A percentile compares a stretch with the other conserved stretches of the same genome.
Evolutionary conservation across 2,797 vertebrate species (phyloP).

Genomic region (Holocentrus rufus): DNA sequence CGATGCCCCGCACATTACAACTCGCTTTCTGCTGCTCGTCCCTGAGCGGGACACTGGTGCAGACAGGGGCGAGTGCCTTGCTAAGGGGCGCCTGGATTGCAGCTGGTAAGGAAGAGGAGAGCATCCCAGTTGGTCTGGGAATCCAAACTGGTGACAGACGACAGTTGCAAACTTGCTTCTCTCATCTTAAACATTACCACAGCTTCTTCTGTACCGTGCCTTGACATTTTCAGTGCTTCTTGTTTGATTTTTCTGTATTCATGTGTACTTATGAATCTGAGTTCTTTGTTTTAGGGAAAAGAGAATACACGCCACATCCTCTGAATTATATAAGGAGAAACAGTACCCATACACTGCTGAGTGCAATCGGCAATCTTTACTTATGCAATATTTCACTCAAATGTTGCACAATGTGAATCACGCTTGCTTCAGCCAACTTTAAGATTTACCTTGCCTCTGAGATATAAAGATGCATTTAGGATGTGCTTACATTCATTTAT

Average conservation of each 20-base stretch:
- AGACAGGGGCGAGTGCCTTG: slow-evolving; percentile 7
- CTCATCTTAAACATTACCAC: neutral
- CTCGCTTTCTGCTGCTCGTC: slow-evolving; percentile 22
- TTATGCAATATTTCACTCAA: too few relatives aligned
- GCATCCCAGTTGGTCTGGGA: slow-evolving; percentile 1
- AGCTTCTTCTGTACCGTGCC: neutral
- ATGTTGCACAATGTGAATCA: neutral
- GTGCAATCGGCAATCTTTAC: too few relatives aligned
- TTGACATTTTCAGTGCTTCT: neutral
- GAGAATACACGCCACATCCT: neutral
- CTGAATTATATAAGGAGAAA: neutral
- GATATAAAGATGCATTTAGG: neutral
- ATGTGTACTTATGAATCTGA: neutral
- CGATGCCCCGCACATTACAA: slow-evolving; percentile 2
- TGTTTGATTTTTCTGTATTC: neutral
- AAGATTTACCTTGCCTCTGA: neutral
- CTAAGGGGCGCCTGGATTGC: slow-evolving; percentile 10
- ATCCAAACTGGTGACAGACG: neutral
- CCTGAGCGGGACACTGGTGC: slow-evolving; percentile 8
- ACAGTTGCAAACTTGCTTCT: neutral
- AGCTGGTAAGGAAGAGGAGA: neutral
- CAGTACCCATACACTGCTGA: neutral
- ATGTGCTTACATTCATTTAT: neutral
- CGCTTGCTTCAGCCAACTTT: neutral
- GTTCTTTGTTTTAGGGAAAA: neutral